phyloP scores from a whole-genome alignment of 2,113 vertebrate genomes.

The Corapipo altera region DNA sequence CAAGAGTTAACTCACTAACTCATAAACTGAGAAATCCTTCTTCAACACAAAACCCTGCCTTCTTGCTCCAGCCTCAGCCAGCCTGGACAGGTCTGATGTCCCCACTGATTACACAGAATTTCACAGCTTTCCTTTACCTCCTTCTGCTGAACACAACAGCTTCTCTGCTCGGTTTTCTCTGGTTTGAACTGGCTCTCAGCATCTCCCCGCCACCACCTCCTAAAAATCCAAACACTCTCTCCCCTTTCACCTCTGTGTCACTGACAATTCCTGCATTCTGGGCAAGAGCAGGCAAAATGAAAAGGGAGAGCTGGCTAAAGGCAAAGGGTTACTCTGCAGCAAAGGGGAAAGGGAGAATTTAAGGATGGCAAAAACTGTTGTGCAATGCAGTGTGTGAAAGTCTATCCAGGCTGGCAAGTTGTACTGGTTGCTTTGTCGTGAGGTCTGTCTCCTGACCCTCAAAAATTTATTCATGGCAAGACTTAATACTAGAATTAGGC shows the following conservation, averaged over 20 bases:
- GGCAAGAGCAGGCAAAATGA: background rate
- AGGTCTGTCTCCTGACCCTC: background rate
- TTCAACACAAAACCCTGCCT: background rate
- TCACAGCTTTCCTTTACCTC: background rate
- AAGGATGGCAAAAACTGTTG: background rate
- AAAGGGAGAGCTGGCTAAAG: background rate
- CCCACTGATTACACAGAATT: background rate
- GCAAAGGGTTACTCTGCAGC: background rate
- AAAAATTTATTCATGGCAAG: background rate
- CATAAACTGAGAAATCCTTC: background rate
- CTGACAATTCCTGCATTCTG: background rate
- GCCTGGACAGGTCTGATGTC: conserved; percentile 19
- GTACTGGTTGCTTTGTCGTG: background rate
- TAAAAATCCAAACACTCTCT: background rate
- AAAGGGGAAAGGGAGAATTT: background rate
- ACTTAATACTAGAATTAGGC: too few relatives aligned
- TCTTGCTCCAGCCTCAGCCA: background rate
- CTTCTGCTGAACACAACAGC: background rate
- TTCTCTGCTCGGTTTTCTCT: background rate
- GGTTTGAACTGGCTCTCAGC: background rate
- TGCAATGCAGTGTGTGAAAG: background rate
- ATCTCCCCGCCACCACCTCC: background rate
- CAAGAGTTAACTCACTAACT: conserved; percentile 2
- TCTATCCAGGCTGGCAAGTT: background rate
- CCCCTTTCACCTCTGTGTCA: background rate